Evolutionary conservation across 2,888 invertebrate species (phyloP), one percentile per base, ranked within the genome.

Genomic region (Marronus borbonicus): DNA sequence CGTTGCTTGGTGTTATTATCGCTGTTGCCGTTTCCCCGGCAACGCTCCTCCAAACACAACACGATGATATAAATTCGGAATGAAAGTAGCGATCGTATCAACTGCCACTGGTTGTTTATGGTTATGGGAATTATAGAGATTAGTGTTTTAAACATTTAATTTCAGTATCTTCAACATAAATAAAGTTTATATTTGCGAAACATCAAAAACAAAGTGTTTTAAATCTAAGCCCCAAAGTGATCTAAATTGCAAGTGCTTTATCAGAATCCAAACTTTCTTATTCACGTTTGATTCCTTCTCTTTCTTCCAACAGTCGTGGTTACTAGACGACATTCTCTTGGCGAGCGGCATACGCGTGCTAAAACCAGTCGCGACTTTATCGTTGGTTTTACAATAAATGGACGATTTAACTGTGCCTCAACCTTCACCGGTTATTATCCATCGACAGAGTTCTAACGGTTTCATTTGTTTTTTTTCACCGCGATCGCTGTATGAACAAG

Each of bases 341-440:
- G 55, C n/a, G 44, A 44, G 44, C 8, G 44, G 2, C 8, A 5
- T 55, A 55, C 17, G 17, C n/a, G 36, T 55, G 70, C 55, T 24
- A 28, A 72, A 58, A 58, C 72, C 58, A 44, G 72, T 72, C 72
- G 58, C 60, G 12, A 60, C 52, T 72, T 60, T 44, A 44, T 44
- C 44, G 44, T 28, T 72, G n/a, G 20, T 72, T 58, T 39, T 72
- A 44, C 39, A 72, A 72, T 72, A 72, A 72, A 72, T 72, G 72
- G 60, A 72, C 72, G 39, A 72, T 72, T 72, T 72, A 72, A 72
- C 72, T 72, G 72, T 72, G 72, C 60, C 52, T 72, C 55, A 55
- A 24, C 39, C 39, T 39, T 72, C 58, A 39, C 58, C 58, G 70
- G 31, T 31, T 36, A 24, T 24, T 24, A 17, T 58, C 31, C 31